Conservation (phyloP, 2,888 invertebrate genomes). For the Drosophila affinis region DNA sequence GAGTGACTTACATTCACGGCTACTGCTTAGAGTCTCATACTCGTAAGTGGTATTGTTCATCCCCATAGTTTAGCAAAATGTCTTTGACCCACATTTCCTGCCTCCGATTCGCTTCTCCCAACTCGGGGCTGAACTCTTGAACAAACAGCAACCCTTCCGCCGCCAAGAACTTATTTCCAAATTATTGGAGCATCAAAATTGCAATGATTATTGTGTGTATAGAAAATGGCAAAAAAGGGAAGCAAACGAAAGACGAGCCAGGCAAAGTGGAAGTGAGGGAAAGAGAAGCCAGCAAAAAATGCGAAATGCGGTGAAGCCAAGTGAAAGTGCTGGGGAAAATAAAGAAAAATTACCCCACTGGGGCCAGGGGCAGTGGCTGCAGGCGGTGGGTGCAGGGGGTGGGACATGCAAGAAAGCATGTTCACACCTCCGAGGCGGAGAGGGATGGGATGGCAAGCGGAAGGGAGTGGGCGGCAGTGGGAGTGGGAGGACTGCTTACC, state of each 20-base stretch:
- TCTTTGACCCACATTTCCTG: slow-evolving; percentile 40
- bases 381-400: slow-evolving; percentile 16
- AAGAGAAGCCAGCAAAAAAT: slow-evolving; percentile 33
- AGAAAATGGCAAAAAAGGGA: slow-evolving; percentile 25
- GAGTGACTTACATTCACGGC: too few relatives aligned
- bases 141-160: slow-evolving; percentile 54
- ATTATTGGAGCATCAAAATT: slow-evolving; percentile 80
- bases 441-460: not conserved
- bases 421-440: slow-evolving; percentile 65
- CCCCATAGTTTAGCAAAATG: slow-evolving; percentile 11
- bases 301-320: slow-evolving; percentile 51
- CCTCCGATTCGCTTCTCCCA: slow-evolving; percentile 46
- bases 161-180: slow-evolving; percentile 62
- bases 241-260: slow-evolving; percentile 9
- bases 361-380: slow-evolving; percentile 4
- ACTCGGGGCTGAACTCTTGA: slow-evolving; percentile 51
- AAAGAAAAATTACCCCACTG: slow-evolving; percentile 61
- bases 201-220: slow-evolving; percentile 75
- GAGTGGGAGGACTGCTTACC: slow-evolving; percentile 44
- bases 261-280: slow-evolving; percentile 16
- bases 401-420: slow-evolving; percentile 59
- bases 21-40: not conserved
- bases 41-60: not conserved
- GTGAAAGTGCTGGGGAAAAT: slow-evolving; percentile 67
- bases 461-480: slow-evolving; percentile 6